These are phyloP conservation scores for Ginglymostoma cirratum DNA, from an alignment of 2,113 vertebrate species.

Conservation along the genomic window DNA sequence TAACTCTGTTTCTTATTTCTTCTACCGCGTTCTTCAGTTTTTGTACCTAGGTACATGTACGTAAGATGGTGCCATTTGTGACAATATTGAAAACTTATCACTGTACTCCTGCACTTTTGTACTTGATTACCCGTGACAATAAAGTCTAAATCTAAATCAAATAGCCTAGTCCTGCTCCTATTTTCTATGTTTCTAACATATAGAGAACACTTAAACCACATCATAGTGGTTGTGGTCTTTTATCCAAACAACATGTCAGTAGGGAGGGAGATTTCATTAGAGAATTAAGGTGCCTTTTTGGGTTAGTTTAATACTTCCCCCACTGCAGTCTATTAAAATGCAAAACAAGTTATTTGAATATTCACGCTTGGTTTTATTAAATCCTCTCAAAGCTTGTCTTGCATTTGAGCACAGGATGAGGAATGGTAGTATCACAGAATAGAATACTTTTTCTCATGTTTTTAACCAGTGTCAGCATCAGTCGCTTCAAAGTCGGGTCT, in stretches of 20 bases:
- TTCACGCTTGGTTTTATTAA: neutral
- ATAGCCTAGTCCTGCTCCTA: too few species aligned
- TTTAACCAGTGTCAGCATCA: neutral
- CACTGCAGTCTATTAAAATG: neutral
- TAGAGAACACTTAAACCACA: too few species aligned
- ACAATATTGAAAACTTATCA: too few species aligned
- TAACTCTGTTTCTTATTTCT: too few species aligned
- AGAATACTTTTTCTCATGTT: neutral
- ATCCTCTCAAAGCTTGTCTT: neutral
- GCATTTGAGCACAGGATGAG: neutral
- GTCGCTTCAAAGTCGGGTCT: neutral
- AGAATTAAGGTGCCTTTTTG: neutral
- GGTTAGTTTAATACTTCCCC: constrained; percentile 12
- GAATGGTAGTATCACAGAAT: neutral
- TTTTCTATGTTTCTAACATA: too few species aligned
- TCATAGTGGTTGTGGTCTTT: too few species aligned
- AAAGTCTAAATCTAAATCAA: too few species aligned
- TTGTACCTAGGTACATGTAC: too few species aligned
- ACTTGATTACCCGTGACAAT: too few species aligned
- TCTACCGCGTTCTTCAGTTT: too few species aligned
- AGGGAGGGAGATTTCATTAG: neutral
- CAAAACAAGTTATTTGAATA: neutral
- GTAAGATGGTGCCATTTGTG: too few species aligned
- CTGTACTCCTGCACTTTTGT: too few species aligned
- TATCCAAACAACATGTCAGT: neutral